These are phyloP conservation scores for Chionomys nivalis DNA, from an alignment of 2,113 vertebrate genomes.

Conservation along the genomic window DNA sequence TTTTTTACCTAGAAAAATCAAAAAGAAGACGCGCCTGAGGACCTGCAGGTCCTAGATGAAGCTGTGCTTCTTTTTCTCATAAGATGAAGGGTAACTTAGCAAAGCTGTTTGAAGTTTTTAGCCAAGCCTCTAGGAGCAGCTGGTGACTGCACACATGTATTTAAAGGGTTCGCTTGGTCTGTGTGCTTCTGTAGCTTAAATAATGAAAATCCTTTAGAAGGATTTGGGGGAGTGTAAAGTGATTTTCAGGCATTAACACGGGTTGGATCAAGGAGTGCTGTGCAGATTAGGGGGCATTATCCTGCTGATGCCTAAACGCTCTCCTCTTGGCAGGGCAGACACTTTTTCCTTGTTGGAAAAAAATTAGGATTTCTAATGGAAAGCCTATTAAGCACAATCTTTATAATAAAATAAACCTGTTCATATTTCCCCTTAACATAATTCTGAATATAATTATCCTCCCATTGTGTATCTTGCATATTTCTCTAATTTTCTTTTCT, in stretches of 20 bases:
- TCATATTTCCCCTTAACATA: neutral
- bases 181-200: slow-evolving; percentile 39
- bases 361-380: slow-evolving; percentile 16
- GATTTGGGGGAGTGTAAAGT: slow-evolving; percentile 1
- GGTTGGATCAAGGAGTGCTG: slow-evolving; percentile 36
- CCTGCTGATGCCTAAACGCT: slow-evolving; percentile 42
- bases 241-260: slow-evolving; percentile 36
- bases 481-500: neutral
- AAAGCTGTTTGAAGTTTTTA: neutral
- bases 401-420: neutral
- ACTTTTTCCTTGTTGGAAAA: neutral
- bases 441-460: neutral
- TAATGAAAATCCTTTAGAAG: slow-evolving; percentile 39
- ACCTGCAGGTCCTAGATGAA: neutral
- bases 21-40: neutral
- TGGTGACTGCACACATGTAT: neutral
- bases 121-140: neutral
- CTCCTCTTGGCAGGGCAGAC: neutral
- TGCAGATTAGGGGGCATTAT: slow-evolving; percentile 1
- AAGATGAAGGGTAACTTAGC: neutral
- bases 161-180: slow-evolving; percentile 24
- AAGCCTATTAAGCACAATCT: slow-evolving; percentile 41
- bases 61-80: neutral
- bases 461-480: neutral
- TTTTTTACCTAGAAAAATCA: slow-evolving; percentile 8